These are phyloP conservation scores for Bubo bubo DNA, from an alignment of 2,113 vertebrate genomes.

Conservation along the genomic window DNA sequence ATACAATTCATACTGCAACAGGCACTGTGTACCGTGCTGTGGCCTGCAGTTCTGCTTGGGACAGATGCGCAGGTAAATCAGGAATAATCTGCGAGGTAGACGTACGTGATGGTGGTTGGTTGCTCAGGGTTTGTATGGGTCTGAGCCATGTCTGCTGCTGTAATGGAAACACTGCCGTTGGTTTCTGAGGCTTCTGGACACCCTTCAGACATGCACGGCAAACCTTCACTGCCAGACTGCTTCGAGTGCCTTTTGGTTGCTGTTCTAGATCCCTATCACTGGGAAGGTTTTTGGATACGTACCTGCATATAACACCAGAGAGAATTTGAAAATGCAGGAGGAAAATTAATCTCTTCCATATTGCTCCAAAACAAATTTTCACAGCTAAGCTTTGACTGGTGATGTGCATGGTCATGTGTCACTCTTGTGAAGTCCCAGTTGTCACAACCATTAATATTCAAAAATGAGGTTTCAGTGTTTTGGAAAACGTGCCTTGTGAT, in stretches of 20 bases:
- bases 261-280: background rate
- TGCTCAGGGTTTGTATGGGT: background rate
- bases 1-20: background rate
- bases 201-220: background rate
- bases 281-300: background rate
- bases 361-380: background rate
- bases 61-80: background rate
- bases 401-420: rapidly evolving
- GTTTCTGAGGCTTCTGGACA: background rate
- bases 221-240: background rate
- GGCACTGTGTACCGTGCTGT: background rate
- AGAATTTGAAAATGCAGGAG: background rate
- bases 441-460: background rate
- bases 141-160: background rate
- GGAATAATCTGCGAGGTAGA: background rate
- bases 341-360: background rate
- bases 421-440: background rate
- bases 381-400: background rate
- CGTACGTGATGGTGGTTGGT: background rate
- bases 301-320: background rate
- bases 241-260: background rate
- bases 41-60: background rate
- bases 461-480: background rate
- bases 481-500: background rate
- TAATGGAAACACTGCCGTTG: background rate